Conservation (phyloP, 2,113 vertebrate species). For the Apteryx mantelli region DNA sequence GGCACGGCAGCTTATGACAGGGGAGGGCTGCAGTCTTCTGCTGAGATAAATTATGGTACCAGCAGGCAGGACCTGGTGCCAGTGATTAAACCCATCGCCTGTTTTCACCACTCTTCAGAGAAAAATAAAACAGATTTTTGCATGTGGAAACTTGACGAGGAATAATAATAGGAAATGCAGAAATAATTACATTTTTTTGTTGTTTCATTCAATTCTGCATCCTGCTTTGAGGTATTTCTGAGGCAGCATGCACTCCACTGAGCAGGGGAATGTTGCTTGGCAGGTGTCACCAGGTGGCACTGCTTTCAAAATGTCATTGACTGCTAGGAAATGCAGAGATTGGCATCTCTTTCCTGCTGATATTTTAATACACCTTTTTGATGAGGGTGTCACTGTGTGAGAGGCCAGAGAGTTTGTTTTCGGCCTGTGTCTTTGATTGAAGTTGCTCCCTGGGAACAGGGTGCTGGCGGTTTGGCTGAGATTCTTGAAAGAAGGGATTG, state of each 20-base stretch:
- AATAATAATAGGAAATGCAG: not conserved
- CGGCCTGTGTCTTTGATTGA: constrained; percentile 30
- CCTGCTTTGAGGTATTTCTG: constrained; percentile 2
- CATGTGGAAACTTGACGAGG: not conserved
- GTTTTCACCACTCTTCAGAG: not conserved
- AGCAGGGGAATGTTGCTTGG: constrained; percentile 42
- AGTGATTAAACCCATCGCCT: not conserved
- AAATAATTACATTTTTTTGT: not conserved
- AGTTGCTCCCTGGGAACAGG: constrained; percentile 43
- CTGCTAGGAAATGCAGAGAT: constrained; percentile 18
- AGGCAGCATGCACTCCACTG: not conserved
- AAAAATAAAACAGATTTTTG: not conserved
- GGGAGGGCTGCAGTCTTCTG: not conserved
- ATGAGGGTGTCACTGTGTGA: constrained; percentile 44
- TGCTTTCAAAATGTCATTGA: constrained; percentile 66
- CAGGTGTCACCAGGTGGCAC: constrained; percentile 71
- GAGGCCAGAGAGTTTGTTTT: constrained; percentile 41
- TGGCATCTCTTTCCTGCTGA: constrained; percentile 63
- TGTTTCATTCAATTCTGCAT: not conserved
- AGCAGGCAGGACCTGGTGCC: constrained; percentile 24
- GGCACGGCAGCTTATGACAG: not conserved
- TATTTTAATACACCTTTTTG: constrained; percentile 69
- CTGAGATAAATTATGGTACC: constrained; percentile 27
- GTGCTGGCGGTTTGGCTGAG: not conserved
- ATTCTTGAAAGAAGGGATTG: constrained; percentile 36